Base-by-base conservation (phyloP, 2,797 vertebrate genomes). In the Peromyscus aztecus region DNA sequence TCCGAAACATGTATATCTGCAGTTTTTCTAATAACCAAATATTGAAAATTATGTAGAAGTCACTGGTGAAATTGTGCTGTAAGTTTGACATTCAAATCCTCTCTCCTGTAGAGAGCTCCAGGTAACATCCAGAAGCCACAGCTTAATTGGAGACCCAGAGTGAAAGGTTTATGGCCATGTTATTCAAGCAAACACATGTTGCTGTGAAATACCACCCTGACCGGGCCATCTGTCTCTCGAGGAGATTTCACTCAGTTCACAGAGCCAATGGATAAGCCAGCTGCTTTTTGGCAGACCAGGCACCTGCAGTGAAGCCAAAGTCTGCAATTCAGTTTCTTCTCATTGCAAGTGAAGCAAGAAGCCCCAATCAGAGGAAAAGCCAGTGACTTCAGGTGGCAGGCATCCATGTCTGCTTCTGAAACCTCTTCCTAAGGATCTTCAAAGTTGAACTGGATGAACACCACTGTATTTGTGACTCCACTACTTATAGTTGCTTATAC, bases 191-290 rank as follows among this genome's bases (percentile, higher is more conserved):
- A 96, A 97, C 95, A 98, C 97, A 95, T 94, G 95, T 97, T 97
- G 94, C 97, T 97, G 49, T 95, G 93, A 97, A 96, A 97, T 98
- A 88, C 49, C 95, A 86, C 94, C 97, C 86, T 96, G 94, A 87
- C 94, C 90, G 83, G n/a, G 75, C 98, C 98, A 97, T 98, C 98
- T 98, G 97, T 97, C 98, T 97, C 90, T 92, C 89, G 71, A 91
- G 95, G 49, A 6, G 27, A 93, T 78, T 78, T 63, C 87, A 94
- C 83, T 95, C 55, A 94, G 34, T 93, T 61, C 76, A 90, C 84
- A 97, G 73, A 98, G 97, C 85, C 92, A 94, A 95, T 63, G 69
- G 82, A 87, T 92, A 90, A 88, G 83, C 97, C 92, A 96, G 63
- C 87, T 94, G 59, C 49, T 37, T 59, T 89, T 73, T 97, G 86